Percentiles rank a stretch among this genome's conserved stretches.
phyloP scores from a whole-genome alignment of 2,888 invertebrate species.

The Catocala sponsa region DNA sequence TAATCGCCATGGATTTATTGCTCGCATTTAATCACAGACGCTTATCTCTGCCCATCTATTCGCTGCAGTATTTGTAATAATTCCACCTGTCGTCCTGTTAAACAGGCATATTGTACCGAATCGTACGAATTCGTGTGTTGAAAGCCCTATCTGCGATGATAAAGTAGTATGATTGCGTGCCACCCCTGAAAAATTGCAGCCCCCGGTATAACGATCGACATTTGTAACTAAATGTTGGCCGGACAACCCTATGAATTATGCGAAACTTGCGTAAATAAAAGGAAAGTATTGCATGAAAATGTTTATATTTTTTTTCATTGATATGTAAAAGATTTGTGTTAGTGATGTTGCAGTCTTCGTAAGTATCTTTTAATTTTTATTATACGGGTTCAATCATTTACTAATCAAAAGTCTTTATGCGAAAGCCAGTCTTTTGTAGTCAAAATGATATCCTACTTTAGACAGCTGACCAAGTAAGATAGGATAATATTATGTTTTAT shows the following conservation, averaged over 20 bases:
- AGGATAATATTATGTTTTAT: no score
- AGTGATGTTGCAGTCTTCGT: no score
- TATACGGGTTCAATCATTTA: no score
- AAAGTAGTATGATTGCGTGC: constrained; percentile 56
- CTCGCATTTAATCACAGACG: constrained; percentile 58
- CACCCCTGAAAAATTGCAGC: constrained; percentile 51
- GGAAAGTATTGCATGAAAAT: background rate
- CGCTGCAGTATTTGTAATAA: constrained; percentile 59
- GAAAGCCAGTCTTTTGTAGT: no score
- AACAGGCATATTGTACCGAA: constrained; percentile 41
- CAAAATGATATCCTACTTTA: no score
- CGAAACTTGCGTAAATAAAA: constrained; percentile 31
- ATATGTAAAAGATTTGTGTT: no score
- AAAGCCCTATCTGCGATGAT: constrained; percentile 58
- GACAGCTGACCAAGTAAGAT: no score
- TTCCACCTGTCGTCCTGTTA: constrained; percentile 57
- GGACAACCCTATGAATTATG: constrained; percentile 50
- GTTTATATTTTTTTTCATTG: no score
- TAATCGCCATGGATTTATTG: constrained; percentile 51
- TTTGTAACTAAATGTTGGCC: constrained; percentile 50
- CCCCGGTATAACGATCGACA: constrained; percentile 54
- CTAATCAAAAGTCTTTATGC: no score
- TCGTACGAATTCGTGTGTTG: constrained; percentile 44
- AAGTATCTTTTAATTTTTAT: no score
- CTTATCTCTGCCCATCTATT: constrained; percentile 55